These are phyloP conservation scores for Drosophila monieri DNA, from an alignment of 2,888 invertebrate species.

Conservation along the genomic window DNA sequence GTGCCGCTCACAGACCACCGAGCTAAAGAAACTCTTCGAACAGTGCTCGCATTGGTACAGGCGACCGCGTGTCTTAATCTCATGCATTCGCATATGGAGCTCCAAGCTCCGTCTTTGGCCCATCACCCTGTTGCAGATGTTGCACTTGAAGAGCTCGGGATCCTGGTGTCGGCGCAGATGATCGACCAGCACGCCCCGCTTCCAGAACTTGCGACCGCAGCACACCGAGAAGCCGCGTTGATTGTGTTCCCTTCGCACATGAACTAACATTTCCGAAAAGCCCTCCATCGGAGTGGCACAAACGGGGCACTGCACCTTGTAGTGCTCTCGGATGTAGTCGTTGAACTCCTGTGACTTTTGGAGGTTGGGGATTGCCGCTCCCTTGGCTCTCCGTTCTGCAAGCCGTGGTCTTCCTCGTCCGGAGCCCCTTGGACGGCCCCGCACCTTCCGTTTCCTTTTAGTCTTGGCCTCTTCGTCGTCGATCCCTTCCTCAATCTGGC, in stretches of 20 bases:
- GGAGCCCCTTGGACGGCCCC: conserved; percentile 19
- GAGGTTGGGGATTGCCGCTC: conserved; percentile 35
- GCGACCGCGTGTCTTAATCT: conserved; percentile 69
- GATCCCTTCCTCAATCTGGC: conserved; percentile 11
- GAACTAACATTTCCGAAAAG: conserved; percentile 69
- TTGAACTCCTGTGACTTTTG: conserved; percentile 71
- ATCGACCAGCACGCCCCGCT: conserved; percentile 79
- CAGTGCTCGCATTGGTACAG: conserved; percentile 79
- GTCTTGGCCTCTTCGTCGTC: neutral
- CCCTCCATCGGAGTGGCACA: conserved; percentile 68
- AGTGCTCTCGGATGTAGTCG: conserved; percentile 73
- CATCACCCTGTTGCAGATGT: conserved; percentile 73
- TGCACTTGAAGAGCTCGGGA: conserved; percentile 81
- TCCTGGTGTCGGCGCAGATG: conserved; percentile 81
- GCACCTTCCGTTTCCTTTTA: neutral
- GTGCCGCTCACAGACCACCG: conserved; percentile 75
- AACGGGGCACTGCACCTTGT: conserved; percentile 79
- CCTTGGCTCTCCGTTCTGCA: conserved; percentile 5
- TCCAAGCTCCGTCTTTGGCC: conserved; percentile 74
- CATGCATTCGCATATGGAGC: conserved; percentile 74
- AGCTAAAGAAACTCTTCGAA: conserved; percentile 78
- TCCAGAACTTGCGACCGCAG: conserved; percentile 80
- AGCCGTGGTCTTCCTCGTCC: conserved; percentile 9
- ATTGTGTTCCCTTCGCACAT: conserved; percentile 73
- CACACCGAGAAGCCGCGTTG: conserved; percentile 79